phyloP scores from a whole-genome alignment of 37 sponge, comb jelly and placozoan genomes.

The Cliona cf. orientalis region DNA sequence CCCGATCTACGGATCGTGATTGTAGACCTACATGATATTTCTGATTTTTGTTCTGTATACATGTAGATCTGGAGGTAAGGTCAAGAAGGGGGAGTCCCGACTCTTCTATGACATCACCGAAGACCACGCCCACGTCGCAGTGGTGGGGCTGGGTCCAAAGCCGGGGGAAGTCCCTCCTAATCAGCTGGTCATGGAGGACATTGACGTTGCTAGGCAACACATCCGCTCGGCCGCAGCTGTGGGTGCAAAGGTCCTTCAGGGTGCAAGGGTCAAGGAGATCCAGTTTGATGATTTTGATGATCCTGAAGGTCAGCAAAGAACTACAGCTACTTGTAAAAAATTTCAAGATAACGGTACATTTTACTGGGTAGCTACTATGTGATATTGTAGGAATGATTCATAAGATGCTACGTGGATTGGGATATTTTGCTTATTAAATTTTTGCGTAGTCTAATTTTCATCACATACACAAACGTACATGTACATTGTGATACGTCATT shows the following conservation, averaged over 20 bases:
- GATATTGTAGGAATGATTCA: too few species aligned
- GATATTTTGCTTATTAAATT: too few species aligned
- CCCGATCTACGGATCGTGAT: not conserved
- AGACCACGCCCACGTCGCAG: constrained; percentile 37
- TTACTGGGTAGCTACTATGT: too few species aligned
- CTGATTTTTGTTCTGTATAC: too few species aligned
- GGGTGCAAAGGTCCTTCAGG: constrained; percentile 64
- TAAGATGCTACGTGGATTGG: too few species aligned
- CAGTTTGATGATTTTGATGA: constrained; percentile 66
- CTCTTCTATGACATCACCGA: constrained; percentile 59
- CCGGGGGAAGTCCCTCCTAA: not conserved
- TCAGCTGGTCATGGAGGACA: constrained; percentile 24
- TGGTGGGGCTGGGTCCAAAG: constrained; percentile 44
- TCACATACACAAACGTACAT: too few species aligned
- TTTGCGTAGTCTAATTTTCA: too few species aligned
- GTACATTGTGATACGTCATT: too few species aligned
- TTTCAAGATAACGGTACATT: too few species aligned
- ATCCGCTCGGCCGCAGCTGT: constrained; percentile 53
- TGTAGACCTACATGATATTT: not conserved
- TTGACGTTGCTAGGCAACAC: constrained; percentile 26
- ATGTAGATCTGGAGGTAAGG: constrained; percentile 33
- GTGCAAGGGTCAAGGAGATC: constrained; percentile 42
- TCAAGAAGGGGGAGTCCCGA: constrained; percentile 48
- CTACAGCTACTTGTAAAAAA: too few species aligned
- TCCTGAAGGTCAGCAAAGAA: constrained; percentile 74